These are phyloP conservation scores for Drosophila helvetica DNA, from an alignment of 2,888 invertebrate species.

Conservation along the genomic window DNA sequence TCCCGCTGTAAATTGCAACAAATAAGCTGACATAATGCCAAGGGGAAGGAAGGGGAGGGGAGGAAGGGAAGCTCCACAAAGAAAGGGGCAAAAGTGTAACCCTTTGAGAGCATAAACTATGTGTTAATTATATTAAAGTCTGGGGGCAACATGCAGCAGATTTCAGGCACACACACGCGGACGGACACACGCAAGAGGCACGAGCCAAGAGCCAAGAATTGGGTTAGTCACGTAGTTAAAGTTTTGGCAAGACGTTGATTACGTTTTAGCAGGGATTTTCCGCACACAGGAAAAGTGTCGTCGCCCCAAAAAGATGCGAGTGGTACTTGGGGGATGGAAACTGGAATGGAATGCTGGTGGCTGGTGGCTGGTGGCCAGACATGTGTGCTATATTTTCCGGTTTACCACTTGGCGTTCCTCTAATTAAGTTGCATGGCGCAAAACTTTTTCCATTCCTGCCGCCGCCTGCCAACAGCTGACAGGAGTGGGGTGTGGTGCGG, in stretches of 20 bases:
- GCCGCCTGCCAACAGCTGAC: constrained; percentile 58
- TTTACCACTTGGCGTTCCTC: constrained; percentile 74
- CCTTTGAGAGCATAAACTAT: constrained; percentile 39
- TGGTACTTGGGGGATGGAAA: not conserved
- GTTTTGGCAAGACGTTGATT: constrained; percentile 62
- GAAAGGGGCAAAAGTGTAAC: not conserved
- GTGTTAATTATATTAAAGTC: constrained; percentile 65
- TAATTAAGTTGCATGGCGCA: constrained; percentile 75
- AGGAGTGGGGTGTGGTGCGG: not conserved
- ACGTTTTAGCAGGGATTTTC: constrained; percentile 64
- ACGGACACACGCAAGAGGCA: constrained; percentile 3
- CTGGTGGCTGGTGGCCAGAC: constrained; percentile 29
- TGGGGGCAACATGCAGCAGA: constrained; percentile 44
- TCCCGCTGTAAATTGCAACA: constrained; percentile 18
- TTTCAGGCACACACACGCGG: constrained; percentile 6
- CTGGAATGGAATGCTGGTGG: constrained; percentile 21
- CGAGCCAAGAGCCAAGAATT: constrained; percentile 41
- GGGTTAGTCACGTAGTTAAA: constrained; percentile 75
- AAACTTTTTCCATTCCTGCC: constrained; percentile 53
- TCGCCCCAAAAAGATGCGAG: constrained; percentile 18
- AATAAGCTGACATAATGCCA: constrained; percentile 24
- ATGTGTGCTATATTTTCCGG: constrained; percentile 61
- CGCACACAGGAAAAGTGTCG: constrained; percentile 44
- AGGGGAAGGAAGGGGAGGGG: too few species aligned
- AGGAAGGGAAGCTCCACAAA: too few species aligned